Base-by-base conservation (phyloP, 2,888 invertebrate genomes). In the Cerastis leucographa region DNA sequence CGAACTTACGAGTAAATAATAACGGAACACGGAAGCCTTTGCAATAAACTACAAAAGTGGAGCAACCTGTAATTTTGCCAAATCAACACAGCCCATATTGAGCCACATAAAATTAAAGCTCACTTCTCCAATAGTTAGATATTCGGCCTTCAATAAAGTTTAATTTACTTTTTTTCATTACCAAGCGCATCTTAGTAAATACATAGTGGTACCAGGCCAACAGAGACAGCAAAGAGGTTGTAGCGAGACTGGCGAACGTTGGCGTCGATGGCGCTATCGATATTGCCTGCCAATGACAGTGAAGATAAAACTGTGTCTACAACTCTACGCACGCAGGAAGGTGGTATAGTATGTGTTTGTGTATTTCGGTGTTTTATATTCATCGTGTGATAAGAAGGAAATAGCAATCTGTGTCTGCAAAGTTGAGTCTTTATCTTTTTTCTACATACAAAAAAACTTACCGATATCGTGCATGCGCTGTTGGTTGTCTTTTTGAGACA, bases 381-480 rank as follows among this genome's bases (percentile, higher is more conserved):
- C 56, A 71, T 81, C 44, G 61, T 46, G 46, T 77, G 70, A 76
- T 83, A 76, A 49, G 74, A 74, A 59, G 56, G 74, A 76, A 82
- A 82, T 75, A 65, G 67, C 75, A 72, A 78, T 70, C 59, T 71
- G 49, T 73, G 69, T 78, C 62, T 71, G 70, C 64, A 74, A 74
- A 75, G 67, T 86, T 25, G 64, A 74, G 42, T 67, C 62, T 71
- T 77, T 80, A 71, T 78, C 73, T 70, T 68, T 66, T 75, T 56
- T 67, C 56, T 74, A 71, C 73, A 71, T 72, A 51, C 46, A 75
- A 80, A 87, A 81, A 81, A 77, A 87, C 97, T 96, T 92, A 97
- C 97, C 97, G 80, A 97, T 94, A 90, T 97, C 97, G 84, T 97
- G 97, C 89, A 97, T 92, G 81, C 97, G 95, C 83, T 97, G 96